phyloP scores from a whole-genome alignment of 2,113 vertebrate genomes.

The Bagarius yarrelli region DNA sequence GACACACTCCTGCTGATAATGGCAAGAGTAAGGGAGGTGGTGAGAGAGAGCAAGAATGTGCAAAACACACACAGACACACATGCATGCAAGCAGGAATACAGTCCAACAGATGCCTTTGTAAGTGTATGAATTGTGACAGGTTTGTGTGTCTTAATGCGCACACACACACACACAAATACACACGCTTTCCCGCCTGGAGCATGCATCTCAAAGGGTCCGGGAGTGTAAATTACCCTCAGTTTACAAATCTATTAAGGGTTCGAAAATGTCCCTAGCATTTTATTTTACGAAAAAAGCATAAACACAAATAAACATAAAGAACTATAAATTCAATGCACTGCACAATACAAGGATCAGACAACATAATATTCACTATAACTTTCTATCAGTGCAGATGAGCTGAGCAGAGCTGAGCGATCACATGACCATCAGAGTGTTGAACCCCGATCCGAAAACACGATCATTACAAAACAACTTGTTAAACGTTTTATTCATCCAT shows the following conservation, averaged over 20 bases:
- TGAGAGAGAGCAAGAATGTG: neutral
- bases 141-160: too few species aligned
- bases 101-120: conserved; percentile 1
- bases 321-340: neutral
- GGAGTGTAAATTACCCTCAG: neutral
- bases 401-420: neutral
- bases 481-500: too few species aligned
- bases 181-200: neutral
- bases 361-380: neutral
- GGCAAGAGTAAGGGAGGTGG: conserved; percentile 27
- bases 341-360: neutral
- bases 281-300: neutral
- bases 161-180: neutral
- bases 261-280: neutral
- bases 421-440: neutral
- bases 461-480: neutral
- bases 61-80: conserved; percentile 3
- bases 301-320: neutral
- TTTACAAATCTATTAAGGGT: neutral
- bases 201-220: neutral
- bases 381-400: neutral
- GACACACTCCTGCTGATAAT: conserved; percentile 44
- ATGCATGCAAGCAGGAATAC: neutral
- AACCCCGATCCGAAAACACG: neutral
- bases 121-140: neutral